Evolutionary conservation across 2,797 vertebrate genomes (phyloP), one percentile per base, ranked within the genome.

Genomic region (Champsocephalus esox): DNA sequence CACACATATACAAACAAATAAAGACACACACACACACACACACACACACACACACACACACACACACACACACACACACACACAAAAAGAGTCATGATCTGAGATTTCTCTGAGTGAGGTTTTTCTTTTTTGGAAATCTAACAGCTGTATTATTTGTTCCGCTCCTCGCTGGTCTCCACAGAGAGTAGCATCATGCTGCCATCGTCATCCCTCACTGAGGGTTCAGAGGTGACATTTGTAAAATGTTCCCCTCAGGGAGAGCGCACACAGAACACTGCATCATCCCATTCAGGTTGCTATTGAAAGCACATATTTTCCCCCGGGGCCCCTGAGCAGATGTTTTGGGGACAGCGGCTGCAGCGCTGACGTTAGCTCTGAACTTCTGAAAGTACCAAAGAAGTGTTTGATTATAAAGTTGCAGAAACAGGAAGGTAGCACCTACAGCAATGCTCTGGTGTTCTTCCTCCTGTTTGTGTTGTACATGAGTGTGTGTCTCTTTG

Each of bases 21-120:
- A 43, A 24, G 45, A 80, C 67, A 70, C 58, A 59, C 66, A 60
- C 66, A 48, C 24, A 41, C 28, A 28, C 28, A 28, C 28, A 28
- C 28, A 28, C 28, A 28, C 3, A 28, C 3, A 28, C 28, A 28
- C 28, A 28, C 28, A 28, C 75, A 21, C 68, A 72, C 71, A 55
- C 49, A 55, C 7, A 51, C 28, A 28, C 28, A 28, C 52, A 62
- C 69, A 81, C n/a, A 70, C 17, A 10, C 52, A 24, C 45, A 80
- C 67, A 70, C 58, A 46, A 21, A 34, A 54, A 79, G 68, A 88
- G 75, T 86, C 82, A 90, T 75, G 79, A 70, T 52, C 70, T 72
- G 64, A 83, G 66, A 66, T 75, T 76, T 75, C 61, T 63, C 46
- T 28, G 52, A 66, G 59, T 9, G 11, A 64, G 55, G 19, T 14